These are phyloP conservation scores for Bombylius discolor DNA, from an alignment of 2,888 invertebrate genomes.

Conservation along the genomic window DNA sequence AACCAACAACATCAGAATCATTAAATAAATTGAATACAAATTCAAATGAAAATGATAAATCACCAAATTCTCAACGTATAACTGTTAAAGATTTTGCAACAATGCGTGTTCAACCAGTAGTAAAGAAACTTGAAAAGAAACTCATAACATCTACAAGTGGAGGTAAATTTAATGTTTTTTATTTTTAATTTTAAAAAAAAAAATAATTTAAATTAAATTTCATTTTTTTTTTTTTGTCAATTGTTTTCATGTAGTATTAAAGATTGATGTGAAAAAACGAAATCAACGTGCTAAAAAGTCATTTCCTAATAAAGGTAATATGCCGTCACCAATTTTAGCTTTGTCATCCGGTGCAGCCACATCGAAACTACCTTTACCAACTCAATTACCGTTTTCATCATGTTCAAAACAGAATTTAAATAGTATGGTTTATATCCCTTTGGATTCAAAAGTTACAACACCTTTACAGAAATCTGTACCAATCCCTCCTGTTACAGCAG, in stretches of 20 bases:
- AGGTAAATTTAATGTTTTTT: too few species aligned
- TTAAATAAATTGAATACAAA: background rate
- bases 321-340: background rate
- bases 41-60: background rate
- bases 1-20: too few species aligned
- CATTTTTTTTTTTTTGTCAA: background rate
- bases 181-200: background rate
- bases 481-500: slow-evolving; percentile 28
- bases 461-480: slow-evolving; percentile 17
- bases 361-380: background rate
- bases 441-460: slow-evolving; percentile 16
- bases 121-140: background rate
- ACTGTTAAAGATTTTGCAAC: slow-evolving; percentile 9
- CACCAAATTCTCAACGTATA: background rate
- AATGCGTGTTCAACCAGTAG: slow-evolving; percentile 1
- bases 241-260: background rate
- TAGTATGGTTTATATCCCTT: slow-evolving; percentile 34
- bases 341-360: background rate
- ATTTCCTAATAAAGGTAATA: slow-evolving; percentile 20
- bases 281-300: slow-evolving; percentile 30
- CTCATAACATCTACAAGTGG: background rate
- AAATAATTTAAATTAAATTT: too few species aligned
- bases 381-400: slow-evolving; percentile 10
- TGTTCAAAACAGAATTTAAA: slow-evolving; percentile 19
- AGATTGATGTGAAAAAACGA: background rate